A percentile compares a stretch with the other conserved stretches of the same genome.
Evolutionary conservation across 2,888 invertebrate species (phyloP).

Genomic region (Arge pagana): DNA sequence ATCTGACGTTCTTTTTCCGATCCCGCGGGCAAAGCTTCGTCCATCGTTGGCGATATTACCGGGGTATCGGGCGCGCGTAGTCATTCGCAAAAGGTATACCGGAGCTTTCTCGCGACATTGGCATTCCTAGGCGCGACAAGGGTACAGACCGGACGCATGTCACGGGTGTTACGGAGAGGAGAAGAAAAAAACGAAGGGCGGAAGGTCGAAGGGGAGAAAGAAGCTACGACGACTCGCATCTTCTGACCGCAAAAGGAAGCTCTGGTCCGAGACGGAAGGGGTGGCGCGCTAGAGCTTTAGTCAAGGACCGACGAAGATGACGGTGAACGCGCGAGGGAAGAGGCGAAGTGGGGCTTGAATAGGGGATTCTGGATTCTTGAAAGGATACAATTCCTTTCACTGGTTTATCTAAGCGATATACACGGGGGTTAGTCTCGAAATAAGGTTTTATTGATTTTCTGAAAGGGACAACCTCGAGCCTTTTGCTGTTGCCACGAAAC

Average conservation of each 20-base stretch:
- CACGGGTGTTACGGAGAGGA: no score
- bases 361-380: conserved; percentile 23
- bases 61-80: no score
- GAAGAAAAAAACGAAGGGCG: neutral
- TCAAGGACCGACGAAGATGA: conserved; percentile 12
- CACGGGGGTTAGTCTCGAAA: conserved; percentile 25
- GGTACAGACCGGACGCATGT: no score
- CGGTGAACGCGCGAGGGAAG: conserved; percentile 16
- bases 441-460: conserved; percentile 26
- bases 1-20: no score
- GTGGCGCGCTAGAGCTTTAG: conserved; percentile 8
- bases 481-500: conserved; percentile 19
- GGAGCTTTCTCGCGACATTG: no score
- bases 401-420: conserved; percentile 27
- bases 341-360: conserved; percentile 19
- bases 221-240: conserved; percentile 16
- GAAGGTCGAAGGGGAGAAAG: neutral
- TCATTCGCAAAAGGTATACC: no score
- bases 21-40: no score
- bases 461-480: conserved; percentile 10
- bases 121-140: no score
- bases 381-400: conserved; percentile 25
- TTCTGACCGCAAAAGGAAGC: conserved; percentile 21
- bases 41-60: no score
- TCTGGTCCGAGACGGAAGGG: conserved; percentile 12